Percentiles rank a stretch among this genome's conserved stretches.
Conservation (phyloP, 2,113 vertebrate genomes). For the Tor tambroides region DNA sequence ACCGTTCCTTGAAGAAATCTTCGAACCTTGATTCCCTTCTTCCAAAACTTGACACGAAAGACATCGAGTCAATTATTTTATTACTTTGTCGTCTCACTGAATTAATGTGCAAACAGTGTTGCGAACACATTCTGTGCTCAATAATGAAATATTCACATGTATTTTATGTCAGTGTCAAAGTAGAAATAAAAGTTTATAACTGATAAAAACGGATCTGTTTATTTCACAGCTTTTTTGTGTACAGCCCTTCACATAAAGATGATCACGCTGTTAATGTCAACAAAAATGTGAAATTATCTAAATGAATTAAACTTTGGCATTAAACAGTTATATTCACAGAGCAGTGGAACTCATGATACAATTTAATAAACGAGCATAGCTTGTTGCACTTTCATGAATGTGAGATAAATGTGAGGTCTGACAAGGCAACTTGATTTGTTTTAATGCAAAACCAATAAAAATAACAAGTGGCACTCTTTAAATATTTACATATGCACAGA, state of each 20-base stretch:
- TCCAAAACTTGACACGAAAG: background rate
- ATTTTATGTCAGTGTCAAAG: background rate
- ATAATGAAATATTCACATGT: background rate
- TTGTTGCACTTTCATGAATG: background rate
- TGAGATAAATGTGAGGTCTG: background rate
- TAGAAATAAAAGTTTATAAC: background rate
- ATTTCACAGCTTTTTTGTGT: conserved; percentile 43
- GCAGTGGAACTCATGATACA: background rate
- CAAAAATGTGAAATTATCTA: background rate
- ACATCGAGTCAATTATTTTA: background rate
- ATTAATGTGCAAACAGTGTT: background rate
- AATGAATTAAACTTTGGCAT: background rate
- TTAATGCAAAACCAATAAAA: conserved; percentile 21
- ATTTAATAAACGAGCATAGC: background rate
- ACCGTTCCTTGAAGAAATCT: conserved; percentile 42
- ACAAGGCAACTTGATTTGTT: background rate
- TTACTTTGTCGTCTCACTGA: background rate
- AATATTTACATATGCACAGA: conserved; percentile 8
- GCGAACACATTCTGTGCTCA: background rate
- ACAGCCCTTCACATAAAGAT: conserved; percentile 14
- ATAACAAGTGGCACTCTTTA: background rate
- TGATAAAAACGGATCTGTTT: conserved; percentile 23
- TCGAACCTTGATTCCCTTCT: background rate
- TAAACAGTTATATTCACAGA: background rate
- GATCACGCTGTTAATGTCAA: background rate